phyloP scores from a whole-genome alignment of 2,888 invertebrate species.

The Hyppa rectilinea region DNA sequence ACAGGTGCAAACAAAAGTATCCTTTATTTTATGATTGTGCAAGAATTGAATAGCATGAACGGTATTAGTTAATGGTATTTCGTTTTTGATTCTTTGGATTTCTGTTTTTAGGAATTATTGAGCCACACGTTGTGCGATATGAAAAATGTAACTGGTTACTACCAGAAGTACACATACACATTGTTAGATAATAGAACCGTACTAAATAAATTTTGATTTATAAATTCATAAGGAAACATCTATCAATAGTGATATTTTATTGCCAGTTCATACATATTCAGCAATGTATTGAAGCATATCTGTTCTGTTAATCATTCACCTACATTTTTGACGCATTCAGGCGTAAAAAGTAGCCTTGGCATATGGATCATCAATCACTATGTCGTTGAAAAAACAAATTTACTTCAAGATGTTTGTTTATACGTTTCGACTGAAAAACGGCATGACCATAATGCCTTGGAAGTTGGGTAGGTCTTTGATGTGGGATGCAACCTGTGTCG shows the following conservation, averaged over 20 bases:
- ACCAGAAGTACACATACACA: too few relatives aligned
- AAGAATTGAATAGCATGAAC: neutral
- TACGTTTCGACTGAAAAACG: neutral
- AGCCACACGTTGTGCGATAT: neutral
- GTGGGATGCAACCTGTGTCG: too few relatives aligned
- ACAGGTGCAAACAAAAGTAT: neutral
- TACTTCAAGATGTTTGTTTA: constrained; percentile 13
- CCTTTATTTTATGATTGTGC: neutral
- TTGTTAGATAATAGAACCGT: constrained; percentile 12
- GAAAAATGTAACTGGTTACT: neutral
- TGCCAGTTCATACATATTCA: constrained; percentile 51
- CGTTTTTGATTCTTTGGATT: neutral
- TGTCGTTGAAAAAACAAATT: constrained; percentile 2
- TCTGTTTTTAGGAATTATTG: constrained; percentile 3
- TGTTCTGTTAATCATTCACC: constrained; percentile 59
- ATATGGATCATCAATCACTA: constrained; percentile 35
- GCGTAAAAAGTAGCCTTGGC: constrained; percentile 42
- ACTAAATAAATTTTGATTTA: neutral
- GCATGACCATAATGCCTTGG: too few relatives aligned
- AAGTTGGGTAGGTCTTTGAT: too few relatives aligned
- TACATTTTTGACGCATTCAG: constrained; percentile 44
- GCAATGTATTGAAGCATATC: constrained; percentile 41
- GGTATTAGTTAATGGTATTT: neutral
- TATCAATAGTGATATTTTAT: constrained; percentile 44
- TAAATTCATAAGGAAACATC: constrained; percentile 28